Conservation (phyloP, 2,113 vertebrate genomes). For the Eulemur rufifrons region DNA sequence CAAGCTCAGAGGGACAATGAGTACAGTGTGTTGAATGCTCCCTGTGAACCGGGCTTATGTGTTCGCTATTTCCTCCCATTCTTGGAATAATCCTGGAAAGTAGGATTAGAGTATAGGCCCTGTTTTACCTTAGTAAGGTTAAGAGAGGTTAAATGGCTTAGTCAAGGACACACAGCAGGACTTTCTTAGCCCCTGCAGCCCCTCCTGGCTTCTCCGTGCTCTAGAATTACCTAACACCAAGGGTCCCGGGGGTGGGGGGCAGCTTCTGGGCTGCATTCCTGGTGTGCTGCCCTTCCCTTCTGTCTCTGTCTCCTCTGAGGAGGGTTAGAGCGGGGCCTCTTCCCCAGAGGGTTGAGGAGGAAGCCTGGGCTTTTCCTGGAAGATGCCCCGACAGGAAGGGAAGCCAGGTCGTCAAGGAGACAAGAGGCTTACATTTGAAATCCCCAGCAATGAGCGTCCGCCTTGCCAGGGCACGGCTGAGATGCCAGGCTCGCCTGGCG, state of each 20-base stretch:
- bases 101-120: not conserved
- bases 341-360: not conserved
- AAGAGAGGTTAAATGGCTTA: not conserved
- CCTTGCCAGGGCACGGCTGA: slow-evolving; percentile 2
- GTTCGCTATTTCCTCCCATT: not conserved
- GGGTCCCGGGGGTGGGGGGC: not conserved
- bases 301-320: not conserved
- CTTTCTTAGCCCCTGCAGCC: not conserved
- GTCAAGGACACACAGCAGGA: not conserved
- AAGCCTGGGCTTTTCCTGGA: not conserved
- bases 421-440: not conserved
- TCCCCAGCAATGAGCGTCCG: not conserved
- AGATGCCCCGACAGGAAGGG: not conserved
- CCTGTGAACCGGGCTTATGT: too few species aligned
- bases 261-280: not conserved
- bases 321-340: not conserved
- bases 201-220: not conserved
- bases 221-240: not conserved
- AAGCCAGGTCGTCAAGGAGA: slow-evolving; percentile 60
- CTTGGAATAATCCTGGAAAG: not conserved
- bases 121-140: not conserved
- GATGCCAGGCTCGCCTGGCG: not conserved
- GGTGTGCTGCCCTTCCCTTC: not conserved
- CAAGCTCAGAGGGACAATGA: not conserved
- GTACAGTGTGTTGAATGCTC: not conserved